Evolutionary conservation across 2,797 vertebrate genomes (phyloP).

Genomic region (Pagetopsis macropterus): DNA sequence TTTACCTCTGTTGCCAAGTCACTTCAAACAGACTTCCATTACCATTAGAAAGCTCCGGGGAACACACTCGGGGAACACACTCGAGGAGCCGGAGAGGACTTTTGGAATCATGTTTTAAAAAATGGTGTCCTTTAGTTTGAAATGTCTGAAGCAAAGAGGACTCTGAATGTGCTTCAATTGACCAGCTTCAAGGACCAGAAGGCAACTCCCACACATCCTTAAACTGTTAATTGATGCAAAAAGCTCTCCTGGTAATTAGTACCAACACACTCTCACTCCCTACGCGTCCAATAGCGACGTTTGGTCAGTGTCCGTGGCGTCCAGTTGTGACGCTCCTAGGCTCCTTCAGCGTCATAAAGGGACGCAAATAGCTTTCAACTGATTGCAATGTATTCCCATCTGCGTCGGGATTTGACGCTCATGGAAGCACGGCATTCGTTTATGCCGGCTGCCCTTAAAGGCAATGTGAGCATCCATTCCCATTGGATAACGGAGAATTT

Average conservation of each 20-base stretch:
- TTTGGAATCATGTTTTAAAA: constrained; percentile 1
- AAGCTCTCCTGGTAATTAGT: constrained; percentile 9
- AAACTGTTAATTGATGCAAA: constrained; percentile 8
- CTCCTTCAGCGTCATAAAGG: too few species aligned
- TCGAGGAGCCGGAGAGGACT: background rate
- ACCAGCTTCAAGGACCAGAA: constrained; percentile 4
- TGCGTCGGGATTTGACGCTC: too few species aligned
- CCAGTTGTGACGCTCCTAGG: too few species aligned
- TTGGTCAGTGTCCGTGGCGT: too few species aligned
- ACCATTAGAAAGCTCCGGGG: constrained; percentile 27
- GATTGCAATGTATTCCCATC: too few species aligned
- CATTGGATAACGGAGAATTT: too few species aligned
- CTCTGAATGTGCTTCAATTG: background rate
- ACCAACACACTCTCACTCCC: too few species aligned
- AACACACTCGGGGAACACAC: background rate
- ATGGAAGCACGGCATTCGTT: too few species aligned
- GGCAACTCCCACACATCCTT: constrained; percentile 4
- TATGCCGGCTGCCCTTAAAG: too few species aligned
- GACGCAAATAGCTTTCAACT: too few species aligned
- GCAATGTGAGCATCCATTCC: too few species aligned
- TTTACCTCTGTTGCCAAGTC: constrained; percentile 10
- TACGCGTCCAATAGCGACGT: too few species aligned
- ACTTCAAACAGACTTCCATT: constrained; percentile 18
- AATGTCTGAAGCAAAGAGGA: background rate
- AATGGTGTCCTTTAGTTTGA: background rate